Percentiles rank a stretch among this genome's conserved stretches.
phyloP scores from a whole-genome alignment of 2,113 vertebrate genomes.

The Pseudois nayaur region DNA sequence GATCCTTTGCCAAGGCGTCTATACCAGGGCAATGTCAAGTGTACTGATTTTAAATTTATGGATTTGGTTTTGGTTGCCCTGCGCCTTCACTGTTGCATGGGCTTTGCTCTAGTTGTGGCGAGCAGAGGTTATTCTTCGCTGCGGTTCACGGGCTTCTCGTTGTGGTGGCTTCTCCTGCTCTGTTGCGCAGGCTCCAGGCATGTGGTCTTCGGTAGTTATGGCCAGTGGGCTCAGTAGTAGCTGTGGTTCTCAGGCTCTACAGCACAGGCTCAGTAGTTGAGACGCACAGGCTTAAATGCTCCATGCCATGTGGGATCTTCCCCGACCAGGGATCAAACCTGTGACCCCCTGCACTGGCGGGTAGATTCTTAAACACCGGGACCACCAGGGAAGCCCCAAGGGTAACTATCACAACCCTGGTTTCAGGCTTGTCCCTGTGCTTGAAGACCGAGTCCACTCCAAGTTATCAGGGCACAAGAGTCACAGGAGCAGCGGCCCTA shows the following conservation, averaged over 20 bases:
- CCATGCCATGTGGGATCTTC: neutral
- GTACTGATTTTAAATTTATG: neutral
- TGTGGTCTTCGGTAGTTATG: neutral
- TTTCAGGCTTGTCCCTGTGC: neutral
- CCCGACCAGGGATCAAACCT: neutral
- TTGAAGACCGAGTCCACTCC: neutral
- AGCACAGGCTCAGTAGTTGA: neutral
- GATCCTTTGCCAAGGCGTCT: neutral
- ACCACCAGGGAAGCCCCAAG: neutral
- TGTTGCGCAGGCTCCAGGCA: neutral
- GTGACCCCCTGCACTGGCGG: neutral
- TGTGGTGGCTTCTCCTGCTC: neutral
- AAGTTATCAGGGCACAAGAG: neutral
- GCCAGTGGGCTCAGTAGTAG: neutral
- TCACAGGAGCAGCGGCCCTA: neutral
- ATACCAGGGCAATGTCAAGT: no score
- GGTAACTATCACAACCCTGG: neutral
- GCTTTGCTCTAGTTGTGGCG: neutral
- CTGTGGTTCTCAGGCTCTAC: neutral
- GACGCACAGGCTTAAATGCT: neutral
- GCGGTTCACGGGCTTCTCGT: fast-evolving
- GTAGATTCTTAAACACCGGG: neutral
- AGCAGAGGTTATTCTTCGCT: neutral
- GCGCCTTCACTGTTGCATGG: fast-evolving
- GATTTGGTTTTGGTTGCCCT: neutral